A percentile compares a stretch with the other conserved stretches of the same genome.
phyloP scores from a whole-genome alignment of 2,797 vertebrate genomes.

The Natrix natrix region DNA sequence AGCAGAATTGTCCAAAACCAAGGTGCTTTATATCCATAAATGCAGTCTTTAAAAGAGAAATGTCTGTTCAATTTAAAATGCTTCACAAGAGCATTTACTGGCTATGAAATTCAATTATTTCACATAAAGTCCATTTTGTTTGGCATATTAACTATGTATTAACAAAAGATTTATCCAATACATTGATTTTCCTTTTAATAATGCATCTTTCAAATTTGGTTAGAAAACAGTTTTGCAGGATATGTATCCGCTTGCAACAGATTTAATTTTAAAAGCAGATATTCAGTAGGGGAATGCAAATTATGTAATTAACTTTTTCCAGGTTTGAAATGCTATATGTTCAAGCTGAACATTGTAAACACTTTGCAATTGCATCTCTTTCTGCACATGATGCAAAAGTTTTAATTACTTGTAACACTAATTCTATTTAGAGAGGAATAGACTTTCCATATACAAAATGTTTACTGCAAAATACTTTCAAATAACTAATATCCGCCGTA shows the following conservation, averaged over 20 bases:
- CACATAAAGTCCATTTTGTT: background rate
- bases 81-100: background rate
- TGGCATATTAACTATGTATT: conserved; percentile 18
- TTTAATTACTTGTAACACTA: background rate
- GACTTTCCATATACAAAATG: background rate
- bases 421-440: background rate
- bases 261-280: conserved; percentile 7
- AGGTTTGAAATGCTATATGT: background rate
- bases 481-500: background rate
- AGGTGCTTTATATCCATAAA: background rate
- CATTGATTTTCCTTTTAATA: background rate
- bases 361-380: background rate
- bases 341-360: background rate
- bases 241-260: background rate
- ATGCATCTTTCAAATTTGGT: background rate
- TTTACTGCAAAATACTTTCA: background rate
- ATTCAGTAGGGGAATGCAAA: background rate
- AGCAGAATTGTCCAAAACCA: background rate
- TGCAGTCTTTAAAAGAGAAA: background rate
- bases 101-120: background rate
- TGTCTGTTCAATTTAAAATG: background rate
- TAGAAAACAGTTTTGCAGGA: conserved; percentile 1
- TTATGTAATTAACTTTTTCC: background rate
- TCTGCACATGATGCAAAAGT: background rate
- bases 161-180: background rate